phyloP scores from a whole-genome alignment of 1,140 invertebrate species.

The Scaptomyza pallida region DNA sequence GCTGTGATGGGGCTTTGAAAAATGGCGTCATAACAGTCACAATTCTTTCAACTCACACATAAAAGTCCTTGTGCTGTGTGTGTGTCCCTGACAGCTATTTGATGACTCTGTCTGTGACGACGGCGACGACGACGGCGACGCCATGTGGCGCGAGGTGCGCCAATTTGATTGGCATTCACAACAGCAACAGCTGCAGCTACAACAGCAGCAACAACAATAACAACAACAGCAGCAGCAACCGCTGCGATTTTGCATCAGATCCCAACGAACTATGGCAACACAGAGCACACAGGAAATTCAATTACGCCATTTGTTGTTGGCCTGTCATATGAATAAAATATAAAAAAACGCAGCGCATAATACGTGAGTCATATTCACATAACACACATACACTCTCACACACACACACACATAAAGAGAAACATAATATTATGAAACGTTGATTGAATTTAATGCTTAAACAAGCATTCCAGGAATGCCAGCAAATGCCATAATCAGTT shows the following conservation, averaged over 20 bases:
- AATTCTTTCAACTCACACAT: no score
- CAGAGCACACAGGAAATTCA: conserved; percentile 59
- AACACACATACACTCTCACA: no score
- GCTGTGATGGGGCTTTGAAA: conserved; percentile 30
- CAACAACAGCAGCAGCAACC: conserved; percentile 7
- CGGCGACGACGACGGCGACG: conserved; percentile 24
- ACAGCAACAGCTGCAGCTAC: conserved; percentile 30
- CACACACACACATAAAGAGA: background rate
- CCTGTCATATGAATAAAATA: conserved; percentile 30
- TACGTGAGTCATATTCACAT: conserved; percentile 11
- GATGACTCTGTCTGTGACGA: conserved; percentile 45
- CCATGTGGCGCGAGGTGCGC: conserved; percentile 63
- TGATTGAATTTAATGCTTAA: conserved; percentile 7
- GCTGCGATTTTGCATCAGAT: conserved; percentile 23
- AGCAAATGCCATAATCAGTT: background rate
- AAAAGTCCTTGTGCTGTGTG: conserved; percentile 19
- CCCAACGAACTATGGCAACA: conserved; percentile 14
- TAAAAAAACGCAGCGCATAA: conserved; percentile 22
- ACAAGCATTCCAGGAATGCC: background rate
- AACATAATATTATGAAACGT: conserved; percentile 3
- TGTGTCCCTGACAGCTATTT: conserved; percentile 61
- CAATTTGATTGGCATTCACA: conserved; percentile 77
- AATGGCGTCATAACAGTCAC: conserved; percentile 65
- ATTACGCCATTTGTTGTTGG: conserved; percentile 61
- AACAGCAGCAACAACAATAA: conserved; percentile 15